Evolutionary conservation across 37 sponge, comb jelly and placozoan species (phyloP).

Genomic region (Diacarnus erythraeanus): DNA sequence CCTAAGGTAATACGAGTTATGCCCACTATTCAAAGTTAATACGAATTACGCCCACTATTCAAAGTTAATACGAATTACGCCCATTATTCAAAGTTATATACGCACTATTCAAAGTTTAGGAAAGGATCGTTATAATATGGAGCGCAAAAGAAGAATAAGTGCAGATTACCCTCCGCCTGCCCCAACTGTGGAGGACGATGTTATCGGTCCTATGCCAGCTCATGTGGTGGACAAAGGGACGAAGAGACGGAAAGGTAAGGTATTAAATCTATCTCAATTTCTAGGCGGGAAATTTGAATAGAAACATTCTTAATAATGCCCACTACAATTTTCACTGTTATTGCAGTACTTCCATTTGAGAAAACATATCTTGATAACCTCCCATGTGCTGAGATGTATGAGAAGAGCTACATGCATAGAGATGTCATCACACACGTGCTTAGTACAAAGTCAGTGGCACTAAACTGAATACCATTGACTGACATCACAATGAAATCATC

Average conservation of each 20-base stretch:
- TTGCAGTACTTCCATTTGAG: conserved; percentile 77
- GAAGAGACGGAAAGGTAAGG: conserved; percentile 44
- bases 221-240: neutral
- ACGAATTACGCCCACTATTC: too few species aligned
- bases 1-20: too few species aligned
- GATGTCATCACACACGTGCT: conserved; percentile 78
- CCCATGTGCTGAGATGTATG: conserved; percentile 88
- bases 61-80: too few species aligned
- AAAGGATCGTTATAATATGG: too few species aligned
- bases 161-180: conserved; percentile 3
- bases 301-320: neutral
- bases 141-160: too few species aligned
- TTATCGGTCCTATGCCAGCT: conserved; percentile 55
- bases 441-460: conserved; percentile 77
- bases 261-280: neutral
- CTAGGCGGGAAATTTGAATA: neutral
- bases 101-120: too few species aligned
- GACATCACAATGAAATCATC: neutral
- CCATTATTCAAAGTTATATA: too few species aligned
- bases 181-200: conserved; percentile 41
- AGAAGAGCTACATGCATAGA: conserved; percentile 96
- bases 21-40: too few species aligned
- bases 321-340: conserved; percentile 1
- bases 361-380: conserved; percentile 74
- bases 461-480: neutral